Evolutionary conservation across 2,888 invertebrate genomes (phyloP), one percentile per base, ranked within the genome.

Genomic region (Yponomeuta cagnagella): DNA sequence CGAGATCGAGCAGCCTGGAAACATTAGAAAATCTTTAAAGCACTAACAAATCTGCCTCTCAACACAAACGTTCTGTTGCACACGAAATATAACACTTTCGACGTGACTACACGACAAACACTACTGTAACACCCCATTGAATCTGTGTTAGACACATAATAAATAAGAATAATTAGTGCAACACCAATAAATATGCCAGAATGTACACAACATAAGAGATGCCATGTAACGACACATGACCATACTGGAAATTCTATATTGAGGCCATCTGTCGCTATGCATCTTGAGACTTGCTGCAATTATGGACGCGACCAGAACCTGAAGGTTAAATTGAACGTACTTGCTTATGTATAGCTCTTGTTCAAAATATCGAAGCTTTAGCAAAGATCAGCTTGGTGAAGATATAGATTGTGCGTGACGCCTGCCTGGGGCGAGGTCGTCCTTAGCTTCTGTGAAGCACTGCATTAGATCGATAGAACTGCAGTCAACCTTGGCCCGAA

Each of bases 1-100:
- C 88, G 97, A 97, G 93, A 97, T 97, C 86, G 97, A 97, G 93
- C 97, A 97, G 90, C 97, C 97, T 97, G 95, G 94, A 92, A 94
- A 94, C 93, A 94, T 93, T 88, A 94, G 89, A 92, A 94, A 94
- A 93, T 94, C 94, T 94, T 94, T 93, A 94, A 94, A 93, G 93
- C 93, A 93, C 93, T 93, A 91, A 92, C 88, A 92, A 87, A 88
- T 92, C 93, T 92, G 93, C 83, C 83, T 83, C 78, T 75, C 69
- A 78, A 89, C 88, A 87, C 78, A 72, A 77, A 63, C 74, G 79
- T 80, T 78, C 73, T 71, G 72, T 33, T 48, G 30, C 5, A 12
- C 65, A 65, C 65, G 12, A 30, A 65, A 30, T 65, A 65, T 65
- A 12, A 10, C 12, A 65, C 30, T 12, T 30, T 65, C 9, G 30